A percentile compares a stretch with the other conserved stretches of the same genome.
phyloP scores from a whole-genome alignment of 2,888 invertebrate species.

The Allolobophora icterica region DNA sequence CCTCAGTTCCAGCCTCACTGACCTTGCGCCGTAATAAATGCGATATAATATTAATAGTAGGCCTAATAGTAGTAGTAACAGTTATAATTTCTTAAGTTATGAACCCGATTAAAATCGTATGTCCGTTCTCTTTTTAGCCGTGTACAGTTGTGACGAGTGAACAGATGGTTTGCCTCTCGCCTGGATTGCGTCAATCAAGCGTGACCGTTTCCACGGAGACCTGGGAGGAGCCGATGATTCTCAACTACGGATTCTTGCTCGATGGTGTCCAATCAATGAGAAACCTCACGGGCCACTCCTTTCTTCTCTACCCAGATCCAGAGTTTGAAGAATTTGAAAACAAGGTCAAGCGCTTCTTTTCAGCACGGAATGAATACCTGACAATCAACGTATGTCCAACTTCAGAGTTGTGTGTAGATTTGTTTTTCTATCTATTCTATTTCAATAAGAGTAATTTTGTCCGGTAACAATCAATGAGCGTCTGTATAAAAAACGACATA shows the following conservation, averaged over 20 bases:
- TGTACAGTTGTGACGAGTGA: slow-evolving; percentile 35
- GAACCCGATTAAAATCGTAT: neutral
- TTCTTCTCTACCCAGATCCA: slow-evolving; percentile 72
- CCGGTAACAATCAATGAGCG: neutral
- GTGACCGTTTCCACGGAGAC: neutral
- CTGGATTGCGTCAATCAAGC: neutral
- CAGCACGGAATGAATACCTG: slow-evolving; percentile 84
- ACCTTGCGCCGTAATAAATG: no score
- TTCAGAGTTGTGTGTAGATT: neutral
- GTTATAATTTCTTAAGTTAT: neutral
- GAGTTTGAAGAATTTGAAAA: slow-evolving; percentile 84
- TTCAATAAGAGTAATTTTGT: neutral
- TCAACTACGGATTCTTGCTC: slow-evolving; percentile 94
- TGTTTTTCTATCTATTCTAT: neutral
- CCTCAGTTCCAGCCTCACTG: no score
- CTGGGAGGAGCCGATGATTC: slow-evolving; percentile 71
- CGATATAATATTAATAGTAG: no score
- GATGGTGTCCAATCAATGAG: slow-evolving; percentile 79
- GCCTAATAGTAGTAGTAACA: no score
- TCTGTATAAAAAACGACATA: neutral
- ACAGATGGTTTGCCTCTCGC: slow-evolving; percentile 39
- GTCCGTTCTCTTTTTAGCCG: slow-evolving; percentile 30
- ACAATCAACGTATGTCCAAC: slow-evolving; percentile 80
- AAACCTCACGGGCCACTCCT: slow-evolving; percentile 17
- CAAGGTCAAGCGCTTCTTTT: slow-evolving; percentile 84